Base-by-base conservation (phyloP, 1,140 invertebrate genomes). In the Drosophila jambulina region DNA sequence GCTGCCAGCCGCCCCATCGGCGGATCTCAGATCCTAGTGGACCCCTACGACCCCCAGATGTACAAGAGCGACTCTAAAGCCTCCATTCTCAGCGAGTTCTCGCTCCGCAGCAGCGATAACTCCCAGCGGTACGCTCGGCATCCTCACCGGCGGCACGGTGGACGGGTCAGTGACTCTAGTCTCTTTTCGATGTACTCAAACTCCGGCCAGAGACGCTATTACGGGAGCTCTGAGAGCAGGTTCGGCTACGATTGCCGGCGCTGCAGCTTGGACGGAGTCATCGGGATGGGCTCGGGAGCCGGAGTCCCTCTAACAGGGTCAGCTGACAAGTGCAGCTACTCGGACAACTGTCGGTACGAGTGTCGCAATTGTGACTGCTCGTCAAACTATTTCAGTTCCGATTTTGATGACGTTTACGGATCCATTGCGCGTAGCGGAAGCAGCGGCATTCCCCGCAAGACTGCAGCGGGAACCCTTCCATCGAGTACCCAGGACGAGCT, bases 291-390 rank as follows among this genome's bases (percentile, higher is more conserved):
- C 0, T 46, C 45, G n/a, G 56, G 9, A 19, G 15, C 15, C 6
- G 58, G n/a, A 38, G 34, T 27, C 4, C 49, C 29, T 3, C 9
- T 29, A 2, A 9, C 53, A 8, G 54, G 42, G 0, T 29, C 72
- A 0, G 34, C 72, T 0, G 91, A 92, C 7, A 92, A 92, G 40
- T 93, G 91, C 53, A 93, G 87, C 70, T 92, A 84, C 25, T 92
- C 92, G 7, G 92, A 93, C 36, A 93, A 80, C 27, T 93, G 92
- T 49, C 92, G 91, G 0, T 92, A 91, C 27, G 92, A 92, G 49
- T 93, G 92, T 23, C 81, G 91, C 13, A 93, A 93, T 21, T 93
- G 92, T 17, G 92, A 93, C 36, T 93, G 92, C 58, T 93, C 92
- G 6, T 93, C 92, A 1, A 92, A 90, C 17, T 93, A 93, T 43